Base-by-base conservation (phyloP, 2,113 vertebrate genomes). In the Carettochelys insculpta region DNA sequence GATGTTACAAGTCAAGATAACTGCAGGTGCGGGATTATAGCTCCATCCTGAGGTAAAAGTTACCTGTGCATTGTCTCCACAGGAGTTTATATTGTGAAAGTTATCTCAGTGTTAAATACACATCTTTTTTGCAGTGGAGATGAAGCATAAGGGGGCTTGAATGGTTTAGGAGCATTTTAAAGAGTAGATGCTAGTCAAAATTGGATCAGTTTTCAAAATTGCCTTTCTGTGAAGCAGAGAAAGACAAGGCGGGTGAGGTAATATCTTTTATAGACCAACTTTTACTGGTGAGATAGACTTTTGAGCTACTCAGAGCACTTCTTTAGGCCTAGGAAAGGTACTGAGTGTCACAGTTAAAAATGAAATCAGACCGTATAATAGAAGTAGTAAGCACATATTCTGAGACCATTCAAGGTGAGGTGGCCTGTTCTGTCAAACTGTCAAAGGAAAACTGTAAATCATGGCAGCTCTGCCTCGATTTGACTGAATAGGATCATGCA, bases 401-500 rank as follows among this genome's bases (percentile, higher is more conserved):
- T 65, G n/a, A 65, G 19, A 68, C 19, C 5, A 22, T 68, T 68
- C 61, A 68, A 38, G n/a, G 61, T 68, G 19, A 38, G 38, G 34
- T 68, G 19, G 61, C 19, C 34, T 9, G 9, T 89, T 50, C 31
- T 90, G n/a, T 17, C 78, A 75, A 78, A 56, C 13, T 56, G 50
- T 82, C 50, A 16, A 78, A 80, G 11, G 29, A 31, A 68, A 82
- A 16, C 16, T 82, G 3, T n/a, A 53, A 54, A 31, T 82, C 34
- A 17, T 0, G 1, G 38, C 17, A 48, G 38, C 0, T 3, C 22
- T 83, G 17, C 31, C 52, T 88, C 17, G n/a, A n/a, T n/a, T n/a
- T n/a, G n/a, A n/a, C n/a, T n/a, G 53, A 58, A 73, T 27, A 50
- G 82, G 29, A 34, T 43, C 20, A 16, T 75, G 24, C 41, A 75